phyloP scores from a whole-genome alignment of 2,888 invertebrate species.

The Phortica magna region DNA sequence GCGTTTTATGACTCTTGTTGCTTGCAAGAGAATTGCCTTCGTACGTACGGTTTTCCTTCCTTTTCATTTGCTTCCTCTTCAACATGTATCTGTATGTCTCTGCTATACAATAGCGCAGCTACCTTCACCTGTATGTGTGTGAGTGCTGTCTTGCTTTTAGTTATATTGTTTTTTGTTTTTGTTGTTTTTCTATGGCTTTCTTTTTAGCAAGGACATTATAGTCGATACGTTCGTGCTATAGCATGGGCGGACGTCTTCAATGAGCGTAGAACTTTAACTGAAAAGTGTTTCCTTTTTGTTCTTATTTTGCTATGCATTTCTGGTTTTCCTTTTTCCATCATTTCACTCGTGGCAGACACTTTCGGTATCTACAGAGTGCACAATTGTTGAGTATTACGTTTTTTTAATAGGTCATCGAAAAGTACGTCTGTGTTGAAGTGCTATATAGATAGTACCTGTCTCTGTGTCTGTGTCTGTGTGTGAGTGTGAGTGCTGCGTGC shows the following conservation, averaged over 20 bases:
- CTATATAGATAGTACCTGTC: too few species aligned
- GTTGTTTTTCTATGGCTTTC: slow-evolving; percentile 46
- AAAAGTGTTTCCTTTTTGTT: slow-evolving; percentile 24
- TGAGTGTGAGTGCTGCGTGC: neutral
- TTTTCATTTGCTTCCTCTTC: neutral
- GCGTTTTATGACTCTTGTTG: neutral
- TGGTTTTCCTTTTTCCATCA: slow-evolving; percentile 3
- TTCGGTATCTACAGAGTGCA: slow-evolving; percentile 35
- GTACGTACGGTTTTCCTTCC: neutral
- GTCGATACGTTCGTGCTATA: slow-evolving; percentile 9
- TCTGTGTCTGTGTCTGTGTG: neutral
- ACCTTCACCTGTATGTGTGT: slow-evolving; percentile 7
- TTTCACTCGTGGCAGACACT: slow-evolving; percentile 15
- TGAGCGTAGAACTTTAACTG: neutral
- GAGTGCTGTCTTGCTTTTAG: neutral
- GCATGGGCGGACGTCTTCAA: neutral
- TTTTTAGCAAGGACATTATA: slow-evolving; percentile 62
- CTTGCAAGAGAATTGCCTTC: neutral
- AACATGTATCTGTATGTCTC: neutral
- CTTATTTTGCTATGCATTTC: neutral
- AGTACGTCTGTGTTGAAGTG: neutral
- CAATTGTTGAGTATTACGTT: slow-evolving; percentile 42
- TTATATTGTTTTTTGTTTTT: neutral
- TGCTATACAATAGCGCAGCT: neutral
- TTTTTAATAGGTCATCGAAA: slow-evolving; percentile 56